Evolutionary conservation across 1,140 invertebrate genomes (phyloP).

Genomic region (Acyrthosiphon pisum): DNA sequence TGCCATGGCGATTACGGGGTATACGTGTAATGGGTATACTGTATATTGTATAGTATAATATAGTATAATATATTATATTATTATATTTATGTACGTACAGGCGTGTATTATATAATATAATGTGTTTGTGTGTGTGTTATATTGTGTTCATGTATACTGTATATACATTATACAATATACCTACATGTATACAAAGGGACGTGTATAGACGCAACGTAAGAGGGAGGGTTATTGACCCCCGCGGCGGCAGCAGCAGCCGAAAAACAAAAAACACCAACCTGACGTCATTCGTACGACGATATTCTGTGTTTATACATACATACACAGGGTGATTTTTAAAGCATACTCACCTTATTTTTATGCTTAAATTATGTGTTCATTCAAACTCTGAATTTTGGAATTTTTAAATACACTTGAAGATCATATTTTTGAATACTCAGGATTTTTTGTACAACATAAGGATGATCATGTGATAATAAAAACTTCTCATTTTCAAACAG

Average conservation of each 20-base stretch:
- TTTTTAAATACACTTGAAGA: too few relatives aligned
- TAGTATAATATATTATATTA: neutral
- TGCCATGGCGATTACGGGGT: neutral
- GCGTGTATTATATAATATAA: neutral
- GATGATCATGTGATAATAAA: too few relatives aligned
- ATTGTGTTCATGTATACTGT: neutral
- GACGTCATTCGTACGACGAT: neutral
- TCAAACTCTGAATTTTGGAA: too few relatives aligned
- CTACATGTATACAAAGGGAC: neutral
- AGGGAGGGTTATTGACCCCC: slow-evolving; percentile 41
- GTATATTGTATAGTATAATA: too few relatives aligned
- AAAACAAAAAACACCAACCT: slow-evolving; percentile 36
- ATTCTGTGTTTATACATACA: neutral
- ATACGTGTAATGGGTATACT: neutral
- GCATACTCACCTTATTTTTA: neutral
- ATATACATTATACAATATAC: neutral
- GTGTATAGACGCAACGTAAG: neutral
- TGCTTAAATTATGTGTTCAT: too few relatives aligned
- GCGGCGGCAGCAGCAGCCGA: neutral
- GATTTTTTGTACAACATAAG: too few relatives aligned
- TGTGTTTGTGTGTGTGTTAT: neutral
- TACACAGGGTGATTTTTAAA: neutral
- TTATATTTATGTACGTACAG: neutral
- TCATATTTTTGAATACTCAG: too few relatives aligned
- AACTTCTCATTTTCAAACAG: too few relatives aligned